Evolutionary conservation across 2,888 invertebrate genomes (phyloP).

Genomic region (Oscheius onirici): DNA sequence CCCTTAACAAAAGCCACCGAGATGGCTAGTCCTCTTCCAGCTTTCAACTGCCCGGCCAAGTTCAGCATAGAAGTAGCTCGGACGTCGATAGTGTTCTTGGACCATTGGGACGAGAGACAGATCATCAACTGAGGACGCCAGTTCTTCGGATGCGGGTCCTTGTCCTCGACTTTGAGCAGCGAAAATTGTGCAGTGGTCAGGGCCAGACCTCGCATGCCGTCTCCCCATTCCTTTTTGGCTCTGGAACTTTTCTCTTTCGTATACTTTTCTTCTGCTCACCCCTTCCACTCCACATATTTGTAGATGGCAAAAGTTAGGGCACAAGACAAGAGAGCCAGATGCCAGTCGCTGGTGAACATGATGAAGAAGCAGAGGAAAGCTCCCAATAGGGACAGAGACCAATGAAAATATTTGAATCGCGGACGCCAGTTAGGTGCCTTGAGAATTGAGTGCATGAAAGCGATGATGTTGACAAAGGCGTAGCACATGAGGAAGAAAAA

Average conservation of each 20-base stretch:
- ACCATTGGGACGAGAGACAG: constrained; percentile 85
- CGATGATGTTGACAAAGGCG: constrained; percentile 98
- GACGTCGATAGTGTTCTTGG: constrained; percentile 65
- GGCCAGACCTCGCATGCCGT: constrained; percentile 96
- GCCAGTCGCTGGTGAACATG: constrained; percentile 98
- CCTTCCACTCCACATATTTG: constrained; percentile 96
- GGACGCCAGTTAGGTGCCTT: constrained; percentile 97
- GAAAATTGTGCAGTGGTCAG: constrained; percentile 96
- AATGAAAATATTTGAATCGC: constrained; percentile 96
- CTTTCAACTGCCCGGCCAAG: constrained; percentile 92
- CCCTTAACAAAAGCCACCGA: constrained; percentile 82
- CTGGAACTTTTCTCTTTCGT: constrained; percentile 42
- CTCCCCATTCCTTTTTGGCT: constrained; percentile 99
- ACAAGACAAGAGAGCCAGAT: constrained; percentile 91
- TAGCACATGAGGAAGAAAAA: constrained; percentile 99
- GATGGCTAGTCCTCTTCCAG: constrained; percentile 85
- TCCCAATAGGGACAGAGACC: constrained; percentile 89
- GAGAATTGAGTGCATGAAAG: constrained; percentile 93
- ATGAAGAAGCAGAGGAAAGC: constrained; percentile 90
- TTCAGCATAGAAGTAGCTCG: constrained; percentile 82
- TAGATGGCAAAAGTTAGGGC: constrained; percentile 91
- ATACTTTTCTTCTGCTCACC: constrained; percentile 77
- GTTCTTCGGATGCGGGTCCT: constrained; percentile 96
- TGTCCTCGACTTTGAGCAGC: constrained; percentile 91
- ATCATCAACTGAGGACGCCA: constrained; percentile 97